A percentile compares a stretch with the other conserved stretches of the same genome.
These are phyloP conservation scores for Hippolais icterina DNA, from an alignment of 2,113 vertebrate species.

Conservation along the genomic window DNA sequence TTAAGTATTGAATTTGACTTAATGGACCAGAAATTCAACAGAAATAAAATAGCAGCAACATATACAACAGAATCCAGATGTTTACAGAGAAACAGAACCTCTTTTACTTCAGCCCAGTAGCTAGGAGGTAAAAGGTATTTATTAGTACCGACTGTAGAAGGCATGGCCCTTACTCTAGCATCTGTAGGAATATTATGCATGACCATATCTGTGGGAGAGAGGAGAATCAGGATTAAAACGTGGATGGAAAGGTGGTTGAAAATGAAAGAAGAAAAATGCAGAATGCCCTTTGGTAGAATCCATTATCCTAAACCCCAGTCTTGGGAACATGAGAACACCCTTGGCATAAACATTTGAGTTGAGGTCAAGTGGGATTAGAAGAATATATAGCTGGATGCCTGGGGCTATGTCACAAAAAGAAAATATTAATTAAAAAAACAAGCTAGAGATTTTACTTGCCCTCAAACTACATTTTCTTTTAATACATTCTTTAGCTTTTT, in stretches of 20 bases:
- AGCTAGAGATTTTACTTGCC: conserved; percentile 53
- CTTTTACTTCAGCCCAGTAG: neutral
- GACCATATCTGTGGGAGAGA: neutral
- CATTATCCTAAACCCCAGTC: conserved; percentile 60
- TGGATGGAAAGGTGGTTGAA: conserved; percentile 1
- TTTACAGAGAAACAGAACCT: neutral
- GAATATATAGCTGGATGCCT: conserved; percentile 61
- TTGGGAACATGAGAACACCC: conserved; percentile 62
- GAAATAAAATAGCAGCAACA: neutral
- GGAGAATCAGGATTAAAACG: conserved; percentile 29
- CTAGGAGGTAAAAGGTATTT: neutral
- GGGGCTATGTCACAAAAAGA: conserved; percentile 46
- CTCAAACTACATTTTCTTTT: conserved; percentile 48
- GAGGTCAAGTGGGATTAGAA: conserved; percentile 70
- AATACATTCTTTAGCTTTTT: conserved; percentile 41
- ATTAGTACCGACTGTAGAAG: neutral
- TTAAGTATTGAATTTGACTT: neutral
- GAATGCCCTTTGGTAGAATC: conserved; percentile 65
- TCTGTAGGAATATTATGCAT: conserved; percentile 37
- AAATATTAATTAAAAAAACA: conserved; percentile 72
- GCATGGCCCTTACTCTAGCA: neutral
- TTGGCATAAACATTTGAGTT: conserved; percentile 68
- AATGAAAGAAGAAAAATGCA: conserved; percentile 56
- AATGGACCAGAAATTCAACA: neutral
- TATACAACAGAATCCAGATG: neutral